Evolutionary conservation across 2,113 vertebrate species (phyloP), one percentile per base, ranked within the genome.

Genomic region (Syngnathus floridae): DNA sequence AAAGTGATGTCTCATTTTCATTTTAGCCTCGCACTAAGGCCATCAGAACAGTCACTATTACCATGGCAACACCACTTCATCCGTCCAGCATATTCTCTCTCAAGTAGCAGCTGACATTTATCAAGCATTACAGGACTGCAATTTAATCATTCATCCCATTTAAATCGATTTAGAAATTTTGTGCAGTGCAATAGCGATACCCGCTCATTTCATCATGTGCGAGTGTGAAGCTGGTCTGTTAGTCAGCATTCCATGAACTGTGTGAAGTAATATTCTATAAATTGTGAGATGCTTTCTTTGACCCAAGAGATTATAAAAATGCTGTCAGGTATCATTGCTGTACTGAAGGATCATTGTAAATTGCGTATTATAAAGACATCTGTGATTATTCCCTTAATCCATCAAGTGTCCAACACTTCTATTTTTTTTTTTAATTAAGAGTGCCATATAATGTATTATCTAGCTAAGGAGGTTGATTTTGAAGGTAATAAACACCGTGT

Each of bases 31-130:
- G 17, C 12, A 31, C 13, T 48, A 7, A 59, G 14, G 14, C 13
- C 13, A 10, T 36, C 56, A 60, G 22, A 3, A 26, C 56, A n/a
- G 9, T 5, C 38, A 37, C 56, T 21, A 31, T 38, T 22, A 26
- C 54, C 54, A 60, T 59, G 9, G n/a, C 19, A 68, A 51, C 43
- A 4, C 10, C 63, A 21, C 35, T 48, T 22, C 54, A 66, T 49
- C 4, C 37, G 21, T 62, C n/a, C 9, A 31, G 22, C 10, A 19
- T n/a, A 22, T 12, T 12, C 36, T 56, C 21, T 5, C 13, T 46
- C 17, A 9, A 14, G 19, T 38, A 13, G 5, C 13, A 61, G 37
- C 5, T 60, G 36, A 21, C 37, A 60, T 41, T n/a, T 21, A 19
- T 58, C 13, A 37, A 19, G 35, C 31, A 35, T 14, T 35, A n/a